Conservation (phyloP, 2,797 vertebrate species). For the Peromyscus nudipes region DNA sequence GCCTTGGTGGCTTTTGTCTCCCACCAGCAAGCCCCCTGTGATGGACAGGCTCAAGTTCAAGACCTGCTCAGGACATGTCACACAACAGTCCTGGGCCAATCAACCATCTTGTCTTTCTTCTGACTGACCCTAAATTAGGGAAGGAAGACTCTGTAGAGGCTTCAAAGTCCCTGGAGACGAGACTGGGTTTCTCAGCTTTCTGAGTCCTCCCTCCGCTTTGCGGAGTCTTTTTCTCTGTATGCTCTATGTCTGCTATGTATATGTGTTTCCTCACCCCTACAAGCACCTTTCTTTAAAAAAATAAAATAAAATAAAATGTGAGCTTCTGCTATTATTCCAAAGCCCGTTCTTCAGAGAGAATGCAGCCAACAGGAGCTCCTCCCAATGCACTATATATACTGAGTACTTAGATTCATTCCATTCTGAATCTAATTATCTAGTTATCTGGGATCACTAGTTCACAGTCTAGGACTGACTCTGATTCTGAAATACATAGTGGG, state of each 20-base stretch:
- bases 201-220: not conserved
- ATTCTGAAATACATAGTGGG: not conserved
- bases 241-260: not conserved
- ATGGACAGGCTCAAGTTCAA: not conserved
- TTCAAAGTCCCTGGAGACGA: not conserved
- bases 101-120: not conserved
- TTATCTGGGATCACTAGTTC: not conserved
- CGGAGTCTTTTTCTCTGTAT: not conserved
- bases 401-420: not conserved
- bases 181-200: not conserved
- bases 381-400: not conserved
- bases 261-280: not conserved
- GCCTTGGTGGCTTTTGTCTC: not conserved
- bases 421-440: too few species aligned
- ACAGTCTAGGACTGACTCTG: not conserved
- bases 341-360: conserved; percentile 36
- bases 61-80: not conserved
- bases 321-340: conserved; percentile 24
- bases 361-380: not conserved
- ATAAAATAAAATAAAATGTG: not conserved
- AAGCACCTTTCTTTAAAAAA: not conserved
- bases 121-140: not conserved
- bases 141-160: not conserved
- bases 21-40: not conserved
- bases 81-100: not conserved